Percentiles rank a stretch among this genome's conserved stretches.
phyloP scores from a whole-genome alignment of 64 coral and sea anemone species.

The Actinia equina region DNA sequence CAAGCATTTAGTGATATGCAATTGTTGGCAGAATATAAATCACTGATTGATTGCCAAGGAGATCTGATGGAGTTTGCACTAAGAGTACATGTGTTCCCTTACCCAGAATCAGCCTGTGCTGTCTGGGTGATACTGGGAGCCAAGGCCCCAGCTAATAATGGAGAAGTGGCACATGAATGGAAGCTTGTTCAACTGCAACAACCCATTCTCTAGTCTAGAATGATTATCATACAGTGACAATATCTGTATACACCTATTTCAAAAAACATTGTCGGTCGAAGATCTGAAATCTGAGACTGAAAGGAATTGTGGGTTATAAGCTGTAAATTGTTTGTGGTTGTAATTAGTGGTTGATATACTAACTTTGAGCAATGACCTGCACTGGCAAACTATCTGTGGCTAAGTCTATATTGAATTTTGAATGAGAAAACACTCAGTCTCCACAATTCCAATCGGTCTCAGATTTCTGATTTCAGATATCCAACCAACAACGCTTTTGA shows the following conservation, averaged over 20 bases:
- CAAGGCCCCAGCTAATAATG: neutral
- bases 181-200: neutral
- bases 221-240: neutral
- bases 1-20: slow-evolving; percentile 4
- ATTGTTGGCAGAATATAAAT: neutral
- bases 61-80: neutral
- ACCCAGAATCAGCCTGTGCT: neutral
- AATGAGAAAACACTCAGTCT: too few relatives aligned
- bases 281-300: too few relatives aligned
- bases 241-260: neutral
- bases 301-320: too few relatives aligned
- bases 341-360: too few relatives aligned
- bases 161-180: neutral
- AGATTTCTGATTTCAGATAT: too few relatives aligned
- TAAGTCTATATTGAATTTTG: too few relatives aligned
- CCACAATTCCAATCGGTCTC: too few relatives aligned
- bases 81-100: neutral
- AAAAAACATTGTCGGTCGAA: too few relatives aligned
- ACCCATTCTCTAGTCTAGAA: neutral
- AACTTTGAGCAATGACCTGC: too few relatives aligned
- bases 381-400: too few relatives aligned
- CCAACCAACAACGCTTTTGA: neutral
- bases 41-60: neutral
- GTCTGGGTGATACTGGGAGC: neutral
- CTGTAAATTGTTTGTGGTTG: too few relatives aligned